These are phyloP conservation scores for Allacma fusca DNA, from an alignment of 2,888 invertebrate species.

Conservation along the genomic window DNA sequence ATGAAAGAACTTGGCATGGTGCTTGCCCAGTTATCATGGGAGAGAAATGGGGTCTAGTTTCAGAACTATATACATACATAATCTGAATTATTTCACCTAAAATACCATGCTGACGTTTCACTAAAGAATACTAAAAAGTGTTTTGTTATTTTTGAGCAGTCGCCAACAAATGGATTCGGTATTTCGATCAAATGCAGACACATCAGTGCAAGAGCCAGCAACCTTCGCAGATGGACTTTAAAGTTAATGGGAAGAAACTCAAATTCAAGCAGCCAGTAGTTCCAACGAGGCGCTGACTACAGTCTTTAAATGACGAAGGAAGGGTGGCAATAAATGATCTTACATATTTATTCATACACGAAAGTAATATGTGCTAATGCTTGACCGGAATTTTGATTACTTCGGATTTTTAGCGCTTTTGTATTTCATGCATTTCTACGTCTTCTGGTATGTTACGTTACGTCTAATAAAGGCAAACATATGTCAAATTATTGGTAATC, in stretches of 20 bases:
- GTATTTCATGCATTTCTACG: no score
- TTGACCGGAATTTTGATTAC: no score
- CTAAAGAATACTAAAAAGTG: neutral
- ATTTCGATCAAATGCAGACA: constrained; percentile 19
- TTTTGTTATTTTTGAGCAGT: constrained; percentile 20
- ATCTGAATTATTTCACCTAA: no score
- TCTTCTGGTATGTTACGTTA: no score
- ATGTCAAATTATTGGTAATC: no score
- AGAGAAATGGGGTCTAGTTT: constrained; percentile 65
- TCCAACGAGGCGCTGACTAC: no score
- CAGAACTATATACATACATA: no score
- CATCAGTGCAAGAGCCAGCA: constrained; percentile 21
- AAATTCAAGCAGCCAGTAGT: neutral
- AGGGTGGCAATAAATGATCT: constrained; percentile 13
- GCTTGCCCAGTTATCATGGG: constrained; percentile 59
- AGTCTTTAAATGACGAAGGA: neutral
- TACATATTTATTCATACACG: no score
- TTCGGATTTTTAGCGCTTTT: no score
- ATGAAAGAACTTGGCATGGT: constrained; percentile 64
- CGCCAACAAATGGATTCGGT: constrained; percentile 45
- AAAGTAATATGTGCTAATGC: no score
- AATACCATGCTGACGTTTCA: neutral
- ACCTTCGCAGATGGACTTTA: constrained; percentile 5
- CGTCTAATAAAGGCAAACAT: no score
- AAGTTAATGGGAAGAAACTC: constrained; percentile 24